phyloP scores from a whole-genome alignment of 2,113 vertebrate species.

The Grantiella picta region DNA sequence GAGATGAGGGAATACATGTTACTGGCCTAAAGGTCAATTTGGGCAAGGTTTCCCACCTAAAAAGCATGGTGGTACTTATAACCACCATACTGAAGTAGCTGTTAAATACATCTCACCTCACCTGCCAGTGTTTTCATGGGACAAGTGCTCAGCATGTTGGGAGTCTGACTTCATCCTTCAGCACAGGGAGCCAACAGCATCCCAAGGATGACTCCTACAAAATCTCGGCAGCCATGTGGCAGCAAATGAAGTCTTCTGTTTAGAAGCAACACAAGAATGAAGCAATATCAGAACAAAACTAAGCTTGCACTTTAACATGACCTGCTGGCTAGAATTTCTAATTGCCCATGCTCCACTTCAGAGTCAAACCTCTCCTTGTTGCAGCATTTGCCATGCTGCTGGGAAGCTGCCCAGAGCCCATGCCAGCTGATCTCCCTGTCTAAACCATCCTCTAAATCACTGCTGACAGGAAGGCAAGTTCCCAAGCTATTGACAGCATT shows the following conservation, averaged over 20 bases:
- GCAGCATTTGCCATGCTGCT: background rate
- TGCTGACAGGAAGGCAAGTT: slow-evolving; percentile 4
- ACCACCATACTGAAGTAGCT: background rate
- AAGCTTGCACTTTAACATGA: background rate
- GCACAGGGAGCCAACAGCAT: background rate
- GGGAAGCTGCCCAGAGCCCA: background rate
- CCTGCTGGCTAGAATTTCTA: background rate
- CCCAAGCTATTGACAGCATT: background rate
- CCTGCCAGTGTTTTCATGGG: background rate
- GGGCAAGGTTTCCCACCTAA: background rate
- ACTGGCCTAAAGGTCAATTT: background rate
- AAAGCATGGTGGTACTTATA: background rate
- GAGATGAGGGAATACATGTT: background rate
- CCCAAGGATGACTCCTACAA: background rate
- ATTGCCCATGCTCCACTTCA: background rate
- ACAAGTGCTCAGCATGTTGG: background rate
- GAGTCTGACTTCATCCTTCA: background rate
- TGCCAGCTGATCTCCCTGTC: background rate
- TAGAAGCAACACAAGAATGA: background rate
- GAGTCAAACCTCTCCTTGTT: background rate
- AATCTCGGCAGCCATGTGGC: background rate
- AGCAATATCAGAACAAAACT: background rate
- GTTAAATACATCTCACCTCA: background rate
- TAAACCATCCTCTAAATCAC: background rate
- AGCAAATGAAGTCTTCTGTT: background rate